Conservation (phyloP, 2,113 vertebrate species). For the Poicephalus gulielmi region DNA sequence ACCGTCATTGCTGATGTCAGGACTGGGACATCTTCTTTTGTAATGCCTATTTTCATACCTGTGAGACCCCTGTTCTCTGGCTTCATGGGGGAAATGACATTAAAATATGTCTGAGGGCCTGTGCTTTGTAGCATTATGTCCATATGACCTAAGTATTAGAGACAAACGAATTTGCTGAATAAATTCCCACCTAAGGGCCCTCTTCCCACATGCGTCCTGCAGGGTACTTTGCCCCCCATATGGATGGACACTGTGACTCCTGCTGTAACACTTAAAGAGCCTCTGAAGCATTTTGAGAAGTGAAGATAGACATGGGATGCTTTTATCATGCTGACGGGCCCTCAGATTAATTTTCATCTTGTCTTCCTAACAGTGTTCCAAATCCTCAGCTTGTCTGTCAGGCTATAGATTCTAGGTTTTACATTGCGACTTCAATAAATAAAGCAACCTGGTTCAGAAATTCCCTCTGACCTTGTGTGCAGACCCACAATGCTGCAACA, state of each 20-base stretch:
- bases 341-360: background rate
- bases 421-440: background rate
- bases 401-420: background rate
- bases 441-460: background rate
- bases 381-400: background rate
- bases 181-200: background rate
- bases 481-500: background rate
- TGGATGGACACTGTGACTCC: background rate
- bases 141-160: background rate
- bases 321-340: background rate
- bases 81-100: background rate
- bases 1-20: rapidly evolving
- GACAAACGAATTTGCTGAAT: background rate
- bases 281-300: background rate
- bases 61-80: background rate
- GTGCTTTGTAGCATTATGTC: too few relatives aligned
- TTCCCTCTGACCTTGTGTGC: background rate
- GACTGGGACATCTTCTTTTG: background rate
- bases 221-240: background rate
- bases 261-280: background rate
- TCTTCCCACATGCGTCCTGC: background rate
- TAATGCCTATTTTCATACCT: too few relatives aligned
- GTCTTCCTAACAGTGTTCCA: background rate
- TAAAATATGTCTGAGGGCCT: background rate
- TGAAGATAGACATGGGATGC: background rate